Conservation (phyloP, 2,888 invertebrate species). For the Mythimna impura region DNA sequence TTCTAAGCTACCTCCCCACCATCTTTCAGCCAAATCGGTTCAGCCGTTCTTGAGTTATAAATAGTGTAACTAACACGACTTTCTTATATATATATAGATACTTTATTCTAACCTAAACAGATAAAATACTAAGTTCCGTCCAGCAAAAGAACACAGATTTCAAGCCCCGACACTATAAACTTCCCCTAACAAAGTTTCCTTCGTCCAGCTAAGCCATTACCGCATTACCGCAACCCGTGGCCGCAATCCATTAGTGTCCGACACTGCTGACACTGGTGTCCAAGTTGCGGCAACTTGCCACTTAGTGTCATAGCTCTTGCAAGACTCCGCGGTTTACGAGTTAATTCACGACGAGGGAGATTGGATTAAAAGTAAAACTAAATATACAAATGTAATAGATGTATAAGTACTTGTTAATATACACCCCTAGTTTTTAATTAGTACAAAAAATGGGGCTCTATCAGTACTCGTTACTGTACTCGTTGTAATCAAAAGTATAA, state of each 20-base stretch:
- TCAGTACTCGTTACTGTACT: no score
- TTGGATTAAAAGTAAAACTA: not conserved
- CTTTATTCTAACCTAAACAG: no score
- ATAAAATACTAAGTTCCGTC: not conserved
- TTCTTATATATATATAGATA: no score
- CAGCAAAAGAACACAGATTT: slow-evolving; percentile 3
- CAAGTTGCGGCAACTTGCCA: slow-evolving; percentile 46
- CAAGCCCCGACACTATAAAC: slow-evolving; percentile 1
- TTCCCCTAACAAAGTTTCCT: slow-evolving; percentile 27
- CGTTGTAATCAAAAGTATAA: no score
- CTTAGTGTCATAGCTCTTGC: slow-evolving; percentile 40
- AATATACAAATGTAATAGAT: no score
- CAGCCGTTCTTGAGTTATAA: no score
- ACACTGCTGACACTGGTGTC: slow-evolving; percentile 41
- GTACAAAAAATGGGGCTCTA: no score
- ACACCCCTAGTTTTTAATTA: no score
- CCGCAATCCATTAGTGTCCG: slow-evolving; percentile 49
- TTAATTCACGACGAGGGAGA: slow-evolving; percentile 3
- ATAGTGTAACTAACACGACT: no score
- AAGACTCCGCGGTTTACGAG: slow-evolving; percentile 25
- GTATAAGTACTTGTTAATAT: no score
- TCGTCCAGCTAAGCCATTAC: slow-evolving; percentile 35
- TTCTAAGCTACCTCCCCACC: no score
- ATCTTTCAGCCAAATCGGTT: no score
- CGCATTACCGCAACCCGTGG: slow-evolving; percentile 29